phyloP scores from a whole-genome alignment of 2,113 vertebrate species.

The Platysteira castanea region DNA sequence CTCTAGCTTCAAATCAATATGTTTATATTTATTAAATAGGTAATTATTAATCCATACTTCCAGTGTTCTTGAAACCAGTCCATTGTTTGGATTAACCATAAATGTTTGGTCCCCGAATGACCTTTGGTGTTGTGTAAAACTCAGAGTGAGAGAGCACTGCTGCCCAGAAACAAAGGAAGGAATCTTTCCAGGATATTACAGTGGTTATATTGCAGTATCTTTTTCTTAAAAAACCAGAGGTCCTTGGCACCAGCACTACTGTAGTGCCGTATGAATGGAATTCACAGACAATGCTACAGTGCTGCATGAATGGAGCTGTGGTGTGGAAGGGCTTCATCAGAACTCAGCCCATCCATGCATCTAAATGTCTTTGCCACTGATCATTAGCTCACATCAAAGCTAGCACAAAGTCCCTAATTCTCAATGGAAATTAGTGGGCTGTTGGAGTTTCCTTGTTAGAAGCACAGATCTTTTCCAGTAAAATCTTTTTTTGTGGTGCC shows the following conservation, averaged over 20 bases:
- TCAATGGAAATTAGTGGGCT: background rate
- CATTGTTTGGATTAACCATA: background rate
- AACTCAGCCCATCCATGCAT: background rate
- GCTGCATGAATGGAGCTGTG: conserved; percentile 5
- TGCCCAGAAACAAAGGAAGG: conserved; percentile 15
- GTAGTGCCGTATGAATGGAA: conserved; percentile 13
- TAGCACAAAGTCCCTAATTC: background rate
- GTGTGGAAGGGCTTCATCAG: background rate
- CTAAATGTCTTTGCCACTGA: background rate
- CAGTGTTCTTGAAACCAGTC: background rate
- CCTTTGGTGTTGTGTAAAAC: background rate
- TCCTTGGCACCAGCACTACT: background rate
- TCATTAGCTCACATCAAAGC: background rate
- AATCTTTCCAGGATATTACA: conserved; percentile 20
- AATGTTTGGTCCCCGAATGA: background rate
- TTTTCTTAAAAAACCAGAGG: background rate
- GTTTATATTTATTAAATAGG: background rate
- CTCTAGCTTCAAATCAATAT: background rate
- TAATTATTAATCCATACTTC: background rate
- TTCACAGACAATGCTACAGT: background rate
- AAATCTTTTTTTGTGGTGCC: background rate
- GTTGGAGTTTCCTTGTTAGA: background rate
- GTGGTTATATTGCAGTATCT: conserved; percentile 12
- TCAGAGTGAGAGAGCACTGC: background rate
- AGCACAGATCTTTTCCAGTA: background rate